Evolutionary conservation across 1,140 invertebrate species (phyloP), one percentile per base, ranked within the genome.

Genomic region (Aricia agestis): DNA sequence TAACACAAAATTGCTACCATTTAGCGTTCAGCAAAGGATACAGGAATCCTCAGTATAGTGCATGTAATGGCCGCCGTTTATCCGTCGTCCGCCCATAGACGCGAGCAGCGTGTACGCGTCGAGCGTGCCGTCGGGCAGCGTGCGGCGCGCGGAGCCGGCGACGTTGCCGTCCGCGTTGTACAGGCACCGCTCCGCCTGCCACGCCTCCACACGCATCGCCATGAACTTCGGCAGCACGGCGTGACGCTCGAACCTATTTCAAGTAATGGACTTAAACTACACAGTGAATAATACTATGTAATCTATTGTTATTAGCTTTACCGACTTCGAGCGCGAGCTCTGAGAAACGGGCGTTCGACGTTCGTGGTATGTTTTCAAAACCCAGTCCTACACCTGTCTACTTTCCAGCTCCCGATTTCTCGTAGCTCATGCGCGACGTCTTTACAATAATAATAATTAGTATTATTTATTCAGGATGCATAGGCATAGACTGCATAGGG

Each of bases 11-110:
- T 36, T 36, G 36, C 25, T 36, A 36, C 6, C 1, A 7, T 36
- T 36, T 9, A 36, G 2, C 9, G 9, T 36, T 36, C 36, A 36
- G 2, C 31, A 17, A 96, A 96, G 95, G 96, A 97, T 97, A 98
- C 97, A 98, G 74, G 95, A 95, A 79, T 98, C 97, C 92, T 98
- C 97, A 45, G 95, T 98, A 83, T 98, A 98, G 0, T 96, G 95
- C 13, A 97, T 93, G 31, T 95, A 92, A 1, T 93, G 93, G 32
- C 94, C 93, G 41, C 93, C 93, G 61, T 93, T 93, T 61, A 95
- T 91, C 68, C 93, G 92, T 81, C 97, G 97, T 15, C 97, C 97
- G 74, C 95, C 96, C 93, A 98, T 95, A 0, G 97, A 98, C 0
- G 97, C 96, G 82, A 98, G 92, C 32, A 98, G 84, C 0, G 96